Base-by-base conservation (phyloP, 2,888 invertebrate genomes). In the Caenorhabditis imperialis region DNA sequence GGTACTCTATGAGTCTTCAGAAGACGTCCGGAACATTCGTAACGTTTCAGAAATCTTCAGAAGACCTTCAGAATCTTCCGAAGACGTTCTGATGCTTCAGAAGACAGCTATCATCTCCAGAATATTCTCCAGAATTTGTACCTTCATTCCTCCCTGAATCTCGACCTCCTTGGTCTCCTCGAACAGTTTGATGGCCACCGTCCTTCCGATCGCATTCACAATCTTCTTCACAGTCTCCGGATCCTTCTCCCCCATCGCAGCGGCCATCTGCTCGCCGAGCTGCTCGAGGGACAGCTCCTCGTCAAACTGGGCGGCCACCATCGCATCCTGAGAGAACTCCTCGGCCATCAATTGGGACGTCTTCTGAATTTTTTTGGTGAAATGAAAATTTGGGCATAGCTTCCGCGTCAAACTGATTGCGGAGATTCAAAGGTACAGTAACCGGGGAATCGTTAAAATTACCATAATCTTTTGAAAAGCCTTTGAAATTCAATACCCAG, bases 71-170 rank as follows among this genome's bases (percentile, higher is more conserved):
- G n/a, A n/a, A n/a, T n/a, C n/a, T n/a, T n/a, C n/a, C n/a, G n/a
- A n/a, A n/a, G n/a, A n/a, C n/a, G n/a, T n/a, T n/a, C n/a, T n/a
- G n/a, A n/a, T n/a, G n/a, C n/a, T n/a, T n/a, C n/a, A n/a, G n/a
- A n/a, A n/a, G n/a, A n/a, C n/a, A n/a, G n/a, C n/a, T n/a, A n/a
- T n/a, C n/a, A n/a, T n/a, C n/a, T n/a, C n/a, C n/a, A n/a, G n/a
- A 30, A 30, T 30, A 30, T 7, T 7, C 10, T 30, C 30, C 6
- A 30, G 30, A 30, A 30, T 30, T 30, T 30, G 6, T 8, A 81
- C 80, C 60, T 78, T 75, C 82, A 86, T 79, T 22, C 87, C 87
- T 6, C 86, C 87, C 7, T 50, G 62, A 23, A 71, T 48, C 61
- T 87, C 87, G 3, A 83, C 51, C 47, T 83, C 74, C 42, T 79